Percentiles rank a stretch among this genome's conserved stretches.
Evolutionary conservation across 2,113 vertebrate genomes (phyloP).

Genomic region (Microtus ochrogaster): DNA sequence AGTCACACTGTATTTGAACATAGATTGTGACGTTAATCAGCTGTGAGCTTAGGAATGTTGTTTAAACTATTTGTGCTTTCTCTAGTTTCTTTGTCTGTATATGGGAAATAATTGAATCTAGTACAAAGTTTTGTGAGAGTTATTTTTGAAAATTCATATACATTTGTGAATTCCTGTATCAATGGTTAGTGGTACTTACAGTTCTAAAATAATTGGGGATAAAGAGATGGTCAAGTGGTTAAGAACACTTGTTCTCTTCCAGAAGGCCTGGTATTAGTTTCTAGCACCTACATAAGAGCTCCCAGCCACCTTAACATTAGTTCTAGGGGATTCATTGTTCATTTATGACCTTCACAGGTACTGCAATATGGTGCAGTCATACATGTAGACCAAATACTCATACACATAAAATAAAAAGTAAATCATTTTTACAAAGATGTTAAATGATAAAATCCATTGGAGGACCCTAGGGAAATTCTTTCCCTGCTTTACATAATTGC

Average conservation of each 20-base stretch:
- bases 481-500: neutral
- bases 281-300: neutral
- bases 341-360: neutral
- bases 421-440: neutral
- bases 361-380: neutral
- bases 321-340: neutral
- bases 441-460: neutral
- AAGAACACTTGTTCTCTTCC: neutral
- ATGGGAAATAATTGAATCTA: neutral
- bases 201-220: neutral
- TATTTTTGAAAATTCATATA: neutral
- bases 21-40: neutral
- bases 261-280: neutral
- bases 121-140: neutral
- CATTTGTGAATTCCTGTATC: neutral
- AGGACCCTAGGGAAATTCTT: neutral
- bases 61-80: slow-evolving; percentile 16
- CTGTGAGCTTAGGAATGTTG: neutral
- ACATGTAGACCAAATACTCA: neutral
- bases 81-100: neutral
- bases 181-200: neutral
- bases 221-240: neutral
- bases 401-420: neutral
- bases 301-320: neutral
- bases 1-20: neutral